Evolutionary conservation across 2,888 invertebrate species (phyloP).

Genomic region (Papilio elwesi): DNA sequence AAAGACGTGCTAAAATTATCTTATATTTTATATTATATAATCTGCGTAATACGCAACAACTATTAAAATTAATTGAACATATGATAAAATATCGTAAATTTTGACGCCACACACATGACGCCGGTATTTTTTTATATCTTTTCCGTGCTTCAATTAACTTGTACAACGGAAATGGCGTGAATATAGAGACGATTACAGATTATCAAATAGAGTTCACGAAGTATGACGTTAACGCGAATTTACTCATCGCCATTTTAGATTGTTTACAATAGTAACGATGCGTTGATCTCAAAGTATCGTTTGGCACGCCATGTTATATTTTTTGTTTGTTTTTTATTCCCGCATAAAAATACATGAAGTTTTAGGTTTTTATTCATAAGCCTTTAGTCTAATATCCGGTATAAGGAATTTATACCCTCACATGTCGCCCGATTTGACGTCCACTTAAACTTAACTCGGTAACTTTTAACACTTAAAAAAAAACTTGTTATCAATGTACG

Average conservation of each 20-base stretch:
- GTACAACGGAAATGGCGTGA: constrained; percentile 29
- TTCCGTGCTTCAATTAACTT: constrained; percentile 27
- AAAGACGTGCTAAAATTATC: background rate
- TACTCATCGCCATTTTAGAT: background rate
- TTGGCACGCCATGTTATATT: background rate
- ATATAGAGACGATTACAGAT: constrained; percentile 4
- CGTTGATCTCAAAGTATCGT: background rate
- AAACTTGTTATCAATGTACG: too few species aligned
- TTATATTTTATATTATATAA: background rate
- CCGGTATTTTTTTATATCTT: constrained; percentile 9
- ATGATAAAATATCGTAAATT: background rate
- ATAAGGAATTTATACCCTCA: too few species aligned
- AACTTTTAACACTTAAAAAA: too few species aligned
- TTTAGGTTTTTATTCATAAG: too few species aligned
- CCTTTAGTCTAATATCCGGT: too few species aligned
- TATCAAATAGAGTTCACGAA: constrained; percentile 30
- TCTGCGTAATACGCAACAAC: background rate
- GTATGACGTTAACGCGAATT: constrained; percentile 3
- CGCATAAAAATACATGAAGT: background rate
- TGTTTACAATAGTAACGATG: background rate
- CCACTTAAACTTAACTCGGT: too few species aligned
- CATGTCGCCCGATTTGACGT: too few species aligned
- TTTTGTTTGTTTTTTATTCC: too few species aligned
- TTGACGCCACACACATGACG: constrained; percentile 6
- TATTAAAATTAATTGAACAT: background rate